Evolutionary conservation across 2,797 vertebrate species (phyloP).

Genomic region (Thalassophryne amazonica): DNA sequence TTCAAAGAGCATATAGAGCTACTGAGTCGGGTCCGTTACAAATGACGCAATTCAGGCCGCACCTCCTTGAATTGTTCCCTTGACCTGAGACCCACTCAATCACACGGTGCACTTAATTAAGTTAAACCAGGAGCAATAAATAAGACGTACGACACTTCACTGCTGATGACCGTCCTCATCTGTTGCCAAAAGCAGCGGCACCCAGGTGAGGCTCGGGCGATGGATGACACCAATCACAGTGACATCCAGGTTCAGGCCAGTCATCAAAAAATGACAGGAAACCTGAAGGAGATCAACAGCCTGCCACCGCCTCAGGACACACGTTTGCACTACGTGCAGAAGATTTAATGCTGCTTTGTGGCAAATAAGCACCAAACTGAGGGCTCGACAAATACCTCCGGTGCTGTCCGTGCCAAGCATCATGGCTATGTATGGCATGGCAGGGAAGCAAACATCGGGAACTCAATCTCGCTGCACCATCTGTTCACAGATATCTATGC

Average conservation of each 20-base stretch:
- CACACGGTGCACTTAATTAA: conserved; percentile 71
- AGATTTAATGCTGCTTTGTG: conserved; percentile 52
- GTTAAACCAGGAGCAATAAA: conserved; percentile 76
- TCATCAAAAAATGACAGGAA: conserved; percentile 52
- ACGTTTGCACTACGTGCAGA: conserved; percentile 29
- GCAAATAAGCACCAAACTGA: conserved; percentile 45
- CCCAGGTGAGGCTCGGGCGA: conserved; percentile 42
- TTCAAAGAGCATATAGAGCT: conserved; percentile 33
- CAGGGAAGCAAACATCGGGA: conserved; percentile 64
- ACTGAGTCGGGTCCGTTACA: conserved; percentile 54
- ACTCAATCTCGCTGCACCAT: conserved; percentile 65
- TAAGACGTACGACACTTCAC: conserved; percentile 58
- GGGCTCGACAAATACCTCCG: conserved; percentile 49
- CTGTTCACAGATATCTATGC: conserved; percentile 66
- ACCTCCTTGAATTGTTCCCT: conserved; percentile 60
- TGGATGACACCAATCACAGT: conserved; percentile 56
- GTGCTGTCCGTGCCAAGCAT: conserved; percentile 46
- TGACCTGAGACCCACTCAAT: conserved; percentile 64
- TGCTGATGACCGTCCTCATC: conserved; percentile 52
- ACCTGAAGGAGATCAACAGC: conserved; percentile 65
- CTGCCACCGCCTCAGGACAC: conserved; percentile 30
- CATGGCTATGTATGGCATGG: conserved; percentile 40
- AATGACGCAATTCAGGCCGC: conserved; percentile 56
- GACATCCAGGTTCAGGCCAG: conserved; percentile 49
- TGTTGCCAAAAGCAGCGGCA: conserved; percentile 55